These are phyloP conservation scores for Notodonta dromedarius DNA, from an alignment of 2,888 invertebrate species.

Conservation along the genomic window DNA sequence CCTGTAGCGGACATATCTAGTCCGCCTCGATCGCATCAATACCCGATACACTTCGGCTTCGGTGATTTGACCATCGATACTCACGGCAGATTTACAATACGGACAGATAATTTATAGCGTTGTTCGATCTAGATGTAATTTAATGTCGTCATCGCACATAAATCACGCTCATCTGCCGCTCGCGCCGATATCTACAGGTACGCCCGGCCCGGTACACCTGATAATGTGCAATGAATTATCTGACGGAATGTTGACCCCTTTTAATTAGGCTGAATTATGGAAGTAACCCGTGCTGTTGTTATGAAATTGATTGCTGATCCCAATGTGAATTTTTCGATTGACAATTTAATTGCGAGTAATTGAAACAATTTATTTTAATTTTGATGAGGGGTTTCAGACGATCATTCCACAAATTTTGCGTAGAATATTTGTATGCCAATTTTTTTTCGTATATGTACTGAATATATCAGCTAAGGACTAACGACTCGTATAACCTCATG, in stretches of 20 bases:
- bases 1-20: constrained; percentile 24
- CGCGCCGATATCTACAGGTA: constrained; percentile 65
- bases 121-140: constrained; percentile 83
- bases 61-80: constrained; percentile 77
- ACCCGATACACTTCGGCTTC: constrained; percentile 32
- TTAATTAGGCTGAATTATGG: constrained; percentile 51
- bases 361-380: no score
- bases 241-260: constrained; percentile 47
- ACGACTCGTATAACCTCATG: no score
- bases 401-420: no score
- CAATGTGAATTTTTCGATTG: no score
- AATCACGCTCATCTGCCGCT: constrained; percentile 76
- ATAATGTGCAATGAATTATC: constrained; percentile 60
- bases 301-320: background rate
- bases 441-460: no score
- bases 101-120: constrained; percentile 76
- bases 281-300: constrained; percentile 11
- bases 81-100: constrained; percentile 81
- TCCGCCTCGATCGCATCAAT: constrained; percentile 31
- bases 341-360: no score
- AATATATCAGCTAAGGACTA: no score
- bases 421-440: no score
- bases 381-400: no score
- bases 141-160: constrained; percentile 79
- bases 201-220: constrained; percentile 61